Evolutionary conservation across 2,888 invertebrate species (phyloP).

Genomic region (Eupithecia insigniata): DNA sequence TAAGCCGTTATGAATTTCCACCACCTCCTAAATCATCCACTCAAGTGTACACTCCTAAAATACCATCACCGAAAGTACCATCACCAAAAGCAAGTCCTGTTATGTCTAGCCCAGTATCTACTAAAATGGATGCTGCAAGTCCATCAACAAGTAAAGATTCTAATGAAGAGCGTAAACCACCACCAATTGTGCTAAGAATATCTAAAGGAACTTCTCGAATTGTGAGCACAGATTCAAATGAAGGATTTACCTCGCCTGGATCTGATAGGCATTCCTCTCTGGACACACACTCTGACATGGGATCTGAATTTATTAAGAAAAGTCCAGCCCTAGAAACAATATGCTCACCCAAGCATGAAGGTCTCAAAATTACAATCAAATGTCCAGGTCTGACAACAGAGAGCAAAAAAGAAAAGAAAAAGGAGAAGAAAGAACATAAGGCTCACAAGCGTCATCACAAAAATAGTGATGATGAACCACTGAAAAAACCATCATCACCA

Average conservation of each 20-base stretch:
- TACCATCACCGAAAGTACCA: slow-evolving; percentile 63
- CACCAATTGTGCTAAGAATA: slow-evolving; percentile 94
- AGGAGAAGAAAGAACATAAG: slow-evolving; percentile 82
- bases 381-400: slow-evolving; percentile 70
- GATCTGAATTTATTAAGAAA: slow-evolving; percentile 69
- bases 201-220: slow-evolving; percentile 89
- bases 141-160: slow-evolving; percentile 79
- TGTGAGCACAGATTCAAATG: slow-evolving; percentile 87
- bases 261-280: slow-evolving; percentile 80
- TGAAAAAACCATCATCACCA: slow-evolving; percentile 78
- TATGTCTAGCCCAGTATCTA: slow-evolving; percentile 68
- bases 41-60: slow-evolving; percentile 47
- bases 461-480: slow-evolving; percentile 68
- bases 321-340: slow-evolving; percentile 76
- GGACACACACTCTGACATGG: slow-evolving; percentile 76
- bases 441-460: slow-evolving; percentile 80
- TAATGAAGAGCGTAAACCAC: slow-evolving; percentile 84
- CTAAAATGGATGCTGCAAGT: slow-evolving; percentile 72
- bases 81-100: slow-evolving; percentile 79
- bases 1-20: slow-evolving; percentile 67
- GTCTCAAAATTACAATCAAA: slow-evolving; percentile 81
- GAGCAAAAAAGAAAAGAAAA: slow-evolving; percentile 76
- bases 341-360: slow-evolving; percentile 81
- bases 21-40: slow-evolving; percentile 52
- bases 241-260: slow-evolving; percentile 83